Evolutionary conservation across 2,113 vertebrate species (phyloP), one percentile per base, ranked within the genome.

Genomic region (Phalacrocorax pelagicus): DNA sequence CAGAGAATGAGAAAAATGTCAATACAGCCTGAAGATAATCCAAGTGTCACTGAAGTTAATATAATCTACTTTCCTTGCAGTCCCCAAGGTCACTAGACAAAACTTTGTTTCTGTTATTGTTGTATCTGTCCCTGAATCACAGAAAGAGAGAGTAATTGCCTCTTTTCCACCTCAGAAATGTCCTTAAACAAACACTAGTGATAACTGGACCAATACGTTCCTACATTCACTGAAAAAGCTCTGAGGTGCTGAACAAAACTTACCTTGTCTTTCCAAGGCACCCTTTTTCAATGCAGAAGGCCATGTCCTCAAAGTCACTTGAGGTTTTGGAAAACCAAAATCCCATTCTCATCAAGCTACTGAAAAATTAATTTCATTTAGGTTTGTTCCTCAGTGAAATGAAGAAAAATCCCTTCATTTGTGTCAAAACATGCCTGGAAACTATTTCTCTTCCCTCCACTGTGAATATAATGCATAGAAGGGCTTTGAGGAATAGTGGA

Each of bases 1-100:
- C 13, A 91, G 54, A 73, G 27, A 91, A 77, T 72, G 20, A 87
- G 81, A 95, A 97, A 96, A 95, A 85, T 63, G 65, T 72, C 59
- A 90, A 38, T 93, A 47, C 4, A 84, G 44, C 12, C 42, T 92
- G 62, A 66, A 90, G 63, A 89, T 72, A 92, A 94, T 86, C 70
- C 66, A 93, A 32, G 66, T 80, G 38, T 80, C 54, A 61, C 51
- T 61, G 75, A 88, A 91, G 86, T 88, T 49, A 96, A 67, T 88
- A 79, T 62, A 10, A 86, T 52, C 17, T 86, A 17, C 26, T 81
- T 89, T 81, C 38, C 10, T 86, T 88, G 24, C 19, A 19, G 42
- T 55, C 40, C 19, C 19, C 1, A 5, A 94, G 36, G 11, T 38
- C 54, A 81, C 32, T 83, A 58, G 54, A 42, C 4, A 84, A 82